Conservation (phyloP, 2,113 vertebrate genomes). For the Pelobates fuscus region DNA sequence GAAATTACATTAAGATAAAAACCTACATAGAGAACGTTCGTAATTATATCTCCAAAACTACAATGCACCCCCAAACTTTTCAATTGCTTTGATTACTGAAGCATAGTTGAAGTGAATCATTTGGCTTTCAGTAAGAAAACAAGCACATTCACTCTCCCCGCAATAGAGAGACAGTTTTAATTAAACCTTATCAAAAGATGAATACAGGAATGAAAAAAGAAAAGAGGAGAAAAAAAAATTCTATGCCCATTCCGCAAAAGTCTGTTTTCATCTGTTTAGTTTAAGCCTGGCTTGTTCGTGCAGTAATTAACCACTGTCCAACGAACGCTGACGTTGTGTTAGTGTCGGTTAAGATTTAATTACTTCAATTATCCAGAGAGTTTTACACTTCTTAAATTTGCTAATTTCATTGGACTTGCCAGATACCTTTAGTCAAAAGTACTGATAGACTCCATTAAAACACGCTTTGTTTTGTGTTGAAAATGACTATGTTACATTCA, state of each 20-base stretch:
- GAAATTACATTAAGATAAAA: slow-evolving; percentile 65
- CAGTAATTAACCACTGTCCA: slow-evolving; percentile 79
- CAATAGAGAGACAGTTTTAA: slow-evolving; percentile 92
- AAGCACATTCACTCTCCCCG: slow-evolving; percentile 88
- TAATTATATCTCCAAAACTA: slow-evolving; percentile 81
- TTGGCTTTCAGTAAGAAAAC: slow-evolving; percentile 88
- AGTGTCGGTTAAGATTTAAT: slow-evolving; percentile 85
- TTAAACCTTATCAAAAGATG: slow-evolving; percentile 96
- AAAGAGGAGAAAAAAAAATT: slow-evolving; percentile 70
- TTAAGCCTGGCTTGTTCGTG: slow-evolving; percentile 74
- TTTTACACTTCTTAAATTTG: slow-evolving; percentile 66
- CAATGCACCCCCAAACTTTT: slow-evolving; percentile 82
- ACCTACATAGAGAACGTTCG: slow-evolving; percentile 67
- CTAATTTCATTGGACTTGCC: slow-evolving; percentile 71
- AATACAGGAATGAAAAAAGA: slow-evolving; percentile 66
- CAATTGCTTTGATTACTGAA: slow-evolving; percentile 89
- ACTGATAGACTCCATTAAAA: not conserved
- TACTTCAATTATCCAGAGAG: slow-evolving; percentile 81
- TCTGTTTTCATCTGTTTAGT: slow-evolving; percentile 83
- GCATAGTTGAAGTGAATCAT: slow-evolving; percentile 89
- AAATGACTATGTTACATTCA: not conserved
- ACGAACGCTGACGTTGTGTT: slow-evolving; percentile 74
- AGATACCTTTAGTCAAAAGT: slow-evolving; percentile 70
- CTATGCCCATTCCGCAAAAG: slow-evolving; percentile 76
- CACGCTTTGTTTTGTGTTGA: not conserved